These are phyloP conservation scores for Phymorhynchus buccinoides DNA, from an alignment of 1,140 invertebrate genomes.

Conservation along the genomic window DNA sequence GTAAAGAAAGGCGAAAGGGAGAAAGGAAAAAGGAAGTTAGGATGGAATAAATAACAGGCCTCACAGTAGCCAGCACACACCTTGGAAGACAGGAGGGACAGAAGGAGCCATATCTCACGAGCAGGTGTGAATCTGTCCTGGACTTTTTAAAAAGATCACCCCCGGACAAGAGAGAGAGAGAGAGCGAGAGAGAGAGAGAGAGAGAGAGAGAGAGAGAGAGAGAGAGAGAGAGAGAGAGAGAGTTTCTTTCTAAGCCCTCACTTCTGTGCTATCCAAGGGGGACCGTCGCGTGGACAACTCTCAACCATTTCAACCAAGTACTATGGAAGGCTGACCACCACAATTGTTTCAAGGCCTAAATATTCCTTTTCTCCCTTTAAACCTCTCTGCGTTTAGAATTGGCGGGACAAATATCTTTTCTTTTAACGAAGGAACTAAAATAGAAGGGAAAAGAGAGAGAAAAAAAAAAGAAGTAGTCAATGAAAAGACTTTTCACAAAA, in stretches of 20 bases:
- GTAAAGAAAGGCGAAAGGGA: neutral
- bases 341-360: too few species aligned
- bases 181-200: too few species aligned
- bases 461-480: conserved; percentile 3
- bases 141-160: conserved; percentile 4
- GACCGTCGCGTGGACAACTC: conserved; percentile 18
- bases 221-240: too few species aligned
- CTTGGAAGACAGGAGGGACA: neutral
- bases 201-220: neutral
- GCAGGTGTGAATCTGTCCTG: conserved; percentile 21
- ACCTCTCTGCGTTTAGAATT: neutral
- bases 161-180: neutral
- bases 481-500: too few species aligned
- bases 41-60: neutral
- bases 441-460: neutral
- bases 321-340: neutral
- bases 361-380: neutral
- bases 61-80: neutral
- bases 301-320: neutral
- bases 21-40: neutral
- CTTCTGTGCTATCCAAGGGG: conserved; percentile 22
- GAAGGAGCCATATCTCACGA: conserved; percentile 12
- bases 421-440: conserved; percentile 33
- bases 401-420: conserved; percentile 27
- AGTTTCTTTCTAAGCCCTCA: neutral